Evolutionary conservation across 2,797 vertebrate genomes (phyloP).

Genomic region (Protonibea diacanthus): DNA sequence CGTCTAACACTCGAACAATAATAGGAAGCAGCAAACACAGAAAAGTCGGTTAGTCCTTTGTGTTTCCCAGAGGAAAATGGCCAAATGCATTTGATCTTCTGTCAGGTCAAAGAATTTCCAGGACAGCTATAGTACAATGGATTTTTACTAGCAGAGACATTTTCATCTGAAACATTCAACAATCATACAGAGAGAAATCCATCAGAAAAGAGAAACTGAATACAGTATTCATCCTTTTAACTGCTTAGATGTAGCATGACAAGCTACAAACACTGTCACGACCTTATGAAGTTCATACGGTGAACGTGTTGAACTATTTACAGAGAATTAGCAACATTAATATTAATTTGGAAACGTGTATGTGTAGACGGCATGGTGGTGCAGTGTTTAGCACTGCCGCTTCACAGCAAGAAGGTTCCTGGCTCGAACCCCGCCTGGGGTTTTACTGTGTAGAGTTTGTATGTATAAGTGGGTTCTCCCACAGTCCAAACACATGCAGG

Average conservation of each 20-base stretch:
- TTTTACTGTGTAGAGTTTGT: too few relatives aligned
- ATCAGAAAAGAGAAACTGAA: background rate
- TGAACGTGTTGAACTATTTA: background rate
- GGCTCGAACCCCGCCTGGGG: too few relatives aligned
- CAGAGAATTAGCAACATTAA: background rate
- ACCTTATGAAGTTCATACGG: background rate
- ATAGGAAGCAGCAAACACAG: background rate
- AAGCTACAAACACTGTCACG: background rate
- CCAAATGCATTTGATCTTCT: background rate
- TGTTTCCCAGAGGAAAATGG: background rate
- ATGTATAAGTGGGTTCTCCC: too few relatives aligned
- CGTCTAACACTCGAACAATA: background rate
- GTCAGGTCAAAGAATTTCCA: background rate
- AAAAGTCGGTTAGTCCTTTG: background rate
- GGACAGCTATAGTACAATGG: background rate
- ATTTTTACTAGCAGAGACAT: background rate
- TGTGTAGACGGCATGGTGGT: too few relatives aligned
- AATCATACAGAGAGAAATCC: background rate
- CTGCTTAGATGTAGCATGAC: background rate
- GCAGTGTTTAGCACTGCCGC: too few relatives aligned
- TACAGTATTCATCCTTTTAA: background rate
- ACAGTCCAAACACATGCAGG: too few relatives aligned
- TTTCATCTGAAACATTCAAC: background rate
- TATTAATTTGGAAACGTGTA: background rate
- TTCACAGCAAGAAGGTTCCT: too few relatives aligned